Evolutionary conservation across 2,888 invertebrate genomes (phyloP).

Genomic region (Dorcus parallelipipedus): DNA sequence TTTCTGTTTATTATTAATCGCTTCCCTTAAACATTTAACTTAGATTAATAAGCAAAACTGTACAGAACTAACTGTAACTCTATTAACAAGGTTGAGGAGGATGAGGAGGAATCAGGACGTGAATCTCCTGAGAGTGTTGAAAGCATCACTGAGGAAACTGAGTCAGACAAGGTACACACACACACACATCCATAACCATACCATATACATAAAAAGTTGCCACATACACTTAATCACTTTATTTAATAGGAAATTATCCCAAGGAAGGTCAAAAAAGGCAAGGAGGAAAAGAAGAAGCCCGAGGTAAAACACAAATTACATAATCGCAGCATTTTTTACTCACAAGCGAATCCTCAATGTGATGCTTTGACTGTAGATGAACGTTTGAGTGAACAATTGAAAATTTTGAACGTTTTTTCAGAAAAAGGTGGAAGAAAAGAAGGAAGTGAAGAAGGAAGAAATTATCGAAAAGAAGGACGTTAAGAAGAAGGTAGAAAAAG

Average conservation of each 20-base stretch:
- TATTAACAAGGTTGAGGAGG: constrained; percentile 25
- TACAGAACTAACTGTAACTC: neutral
- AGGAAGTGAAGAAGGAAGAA: constrained; percentile 43
- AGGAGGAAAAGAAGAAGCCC: constrained; percentile 17
- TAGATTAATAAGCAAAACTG: neutral
- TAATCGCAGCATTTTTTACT: neutral
- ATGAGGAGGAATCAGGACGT: constrained; percentile 29
- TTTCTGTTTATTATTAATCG: neutral
- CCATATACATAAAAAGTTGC: neutral
- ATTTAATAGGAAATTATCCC: constrained; percentile 23
- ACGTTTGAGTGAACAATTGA: no score
- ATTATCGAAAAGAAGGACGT: constrained; percentile 37
- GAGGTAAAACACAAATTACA: constrained; percentile 8
- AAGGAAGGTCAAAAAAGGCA: constrained; percentile 7
- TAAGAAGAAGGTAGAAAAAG: constrained; percentile 37
- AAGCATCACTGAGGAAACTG: constrained; percentile 14
- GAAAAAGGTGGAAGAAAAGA: constrained; percentile 31
- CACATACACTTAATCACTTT: constrained; percentile 9
- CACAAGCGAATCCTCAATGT: neutral
- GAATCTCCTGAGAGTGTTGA: constrained; percentile 26
- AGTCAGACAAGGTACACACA: constrained; percentile 22
- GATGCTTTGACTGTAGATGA: no score
- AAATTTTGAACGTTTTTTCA: constrained; percentile 1
- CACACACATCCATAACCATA: constrained; percentile 4
- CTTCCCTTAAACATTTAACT: neutral